Conservation (phyloP, 2,888 invertebrate species). For the Brenthis hecate region DNA sequence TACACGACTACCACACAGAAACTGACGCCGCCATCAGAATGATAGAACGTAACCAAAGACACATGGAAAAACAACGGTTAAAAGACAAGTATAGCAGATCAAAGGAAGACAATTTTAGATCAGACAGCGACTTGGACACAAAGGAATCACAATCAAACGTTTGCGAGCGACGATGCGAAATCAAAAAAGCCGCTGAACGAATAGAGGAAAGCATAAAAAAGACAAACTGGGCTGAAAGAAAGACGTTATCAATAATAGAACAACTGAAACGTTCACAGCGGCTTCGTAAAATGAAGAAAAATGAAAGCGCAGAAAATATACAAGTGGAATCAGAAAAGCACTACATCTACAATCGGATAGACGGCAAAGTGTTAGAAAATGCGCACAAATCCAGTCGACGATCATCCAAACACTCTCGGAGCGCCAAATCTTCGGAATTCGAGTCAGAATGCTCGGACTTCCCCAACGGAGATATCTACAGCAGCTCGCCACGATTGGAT, state of each 20-base stretch:
- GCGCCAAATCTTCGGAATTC: slow-evolving; percentile 88
- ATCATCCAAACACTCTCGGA: slow-evolving; percentile 79
- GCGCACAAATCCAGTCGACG: slow-evolving; percentile 79
- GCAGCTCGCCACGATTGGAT: slow-evolving; percentile 73
- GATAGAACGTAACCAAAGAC: slow-evolving; percentile 83
- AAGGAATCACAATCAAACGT: slow-evolving; percentile 54
- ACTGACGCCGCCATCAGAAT: slow-evolving; percentile 81
- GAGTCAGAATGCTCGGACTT: slow-evolving; percentile 87
- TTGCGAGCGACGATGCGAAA: slow-evolving; percentile 60
- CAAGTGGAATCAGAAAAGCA: slow-evolving; percentile 76
- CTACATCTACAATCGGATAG: slow-evolving; percentile 72
- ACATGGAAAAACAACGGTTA: slow-evolving; percentile 81
- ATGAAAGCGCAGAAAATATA: slow-evolving; percentile 73
- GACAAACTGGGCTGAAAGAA: slow-evolving; percentile 77
- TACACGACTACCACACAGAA: slow-evolving; percentile 83
- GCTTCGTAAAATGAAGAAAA: slow-evolving; percentile 68
- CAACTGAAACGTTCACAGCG: slow-evolving; percentile 74
- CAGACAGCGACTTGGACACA: slow-evolving; percentile 68
- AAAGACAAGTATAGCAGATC: slow-evolving; percentile 68
- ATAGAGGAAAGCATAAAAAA: slow-evolving; percentile 77
- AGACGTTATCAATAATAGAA: slow-evolving; percentile 75
- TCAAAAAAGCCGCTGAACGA: slow-evolving; percentile 68
- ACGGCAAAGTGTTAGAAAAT: slow-evolving; percentile 79
- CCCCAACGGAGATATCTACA: slow-evolving; percentile 71
- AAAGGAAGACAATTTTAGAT: slow-evolving; percentile 68